These are phyloP conservation scores for Dendrophyllia cribrosa DNA, from an alignment of 64 coral and sea anemone species.

Conservation along the genomic window DNA sequence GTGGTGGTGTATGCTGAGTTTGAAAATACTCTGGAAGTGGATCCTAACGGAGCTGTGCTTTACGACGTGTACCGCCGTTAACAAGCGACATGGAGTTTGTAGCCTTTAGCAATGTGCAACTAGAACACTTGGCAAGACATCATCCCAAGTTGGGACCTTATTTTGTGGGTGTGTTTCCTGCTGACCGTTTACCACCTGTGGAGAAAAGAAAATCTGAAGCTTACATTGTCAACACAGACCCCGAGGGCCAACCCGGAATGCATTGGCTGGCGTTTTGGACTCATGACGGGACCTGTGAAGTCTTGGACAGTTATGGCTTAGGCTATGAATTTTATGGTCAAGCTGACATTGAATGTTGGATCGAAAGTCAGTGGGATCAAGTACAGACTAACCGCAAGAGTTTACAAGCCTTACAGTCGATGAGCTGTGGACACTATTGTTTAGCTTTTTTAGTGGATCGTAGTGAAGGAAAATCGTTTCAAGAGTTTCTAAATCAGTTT, in stretches of 20 bases:
- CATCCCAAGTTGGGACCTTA: neutral
- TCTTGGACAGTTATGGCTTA: conserved; percentile 41
- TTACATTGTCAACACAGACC: conserved; percentile 60
- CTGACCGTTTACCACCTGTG: neutral
- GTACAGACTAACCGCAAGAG: too few species aligned
- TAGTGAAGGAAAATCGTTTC: too few species aligned
- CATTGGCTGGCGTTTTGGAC: conserved; percentile 43
- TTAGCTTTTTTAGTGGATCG: too few species aligned
- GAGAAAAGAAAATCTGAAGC: neutral
- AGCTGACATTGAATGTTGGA: too few species aligned
- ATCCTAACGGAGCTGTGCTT: neutral
- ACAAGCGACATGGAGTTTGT: conserved; percentile 34
- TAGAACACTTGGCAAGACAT: neutral
- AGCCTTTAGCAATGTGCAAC: neutral
- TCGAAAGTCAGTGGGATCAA: too few species aligned
- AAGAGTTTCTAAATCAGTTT: too few species aligned
- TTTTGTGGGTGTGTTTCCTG: neutral
- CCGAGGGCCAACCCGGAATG: neutral
- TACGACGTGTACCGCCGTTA: conserved; percentile 34
- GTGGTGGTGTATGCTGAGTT: conserved; percentile 21
- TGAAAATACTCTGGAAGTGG: neutral
- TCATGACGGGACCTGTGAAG: neutral
- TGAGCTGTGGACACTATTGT: too few species aligned
- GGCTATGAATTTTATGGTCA: neutral
- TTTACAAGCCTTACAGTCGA: too few species aligned